Evolutionary conservation across 2,797 vertebrate genomes (phyloP).

Genomic region (Malurus leucopterus): DNA sequence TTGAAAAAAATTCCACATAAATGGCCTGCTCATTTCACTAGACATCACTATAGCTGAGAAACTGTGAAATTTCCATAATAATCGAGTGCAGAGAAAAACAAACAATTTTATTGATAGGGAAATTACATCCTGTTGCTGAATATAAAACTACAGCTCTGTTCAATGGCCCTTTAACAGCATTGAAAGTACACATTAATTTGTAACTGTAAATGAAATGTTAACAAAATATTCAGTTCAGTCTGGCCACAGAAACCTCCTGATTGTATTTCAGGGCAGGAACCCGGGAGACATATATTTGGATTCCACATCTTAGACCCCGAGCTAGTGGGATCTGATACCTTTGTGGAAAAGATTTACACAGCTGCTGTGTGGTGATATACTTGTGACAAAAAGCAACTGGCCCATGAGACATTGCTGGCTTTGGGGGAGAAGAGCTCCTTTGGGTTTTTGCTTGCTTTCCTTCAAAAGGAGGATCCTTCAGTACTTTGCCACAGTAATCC

Average conservation of each 20-base stretch:
- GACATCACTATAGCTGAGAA: slow-evolving; percentile 52
- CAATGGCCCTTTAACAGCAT: slow-evolving; percentile 25
- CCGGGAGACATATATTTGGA: not conserved
- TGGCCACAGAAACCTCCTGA: slow-evolving; percentile 5
- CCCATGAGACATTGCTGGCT: not conserved
- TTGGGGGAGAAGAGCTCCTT: not conserved
- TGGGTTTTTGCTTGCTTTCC: not conserved
- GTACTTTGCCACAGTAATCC: not conserved
- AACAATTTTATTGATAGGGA: slow-evolving; percentile 71
- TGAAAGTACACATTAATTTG: slow-evolving; percentile 44
- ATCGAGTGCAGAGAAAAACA: slow-evolving; percentile 60
- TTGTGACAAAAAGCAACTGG: not conserved
- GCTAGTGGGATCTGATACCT: not conserved
- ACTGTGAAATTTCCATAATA: slow-evolving; percentile 71
- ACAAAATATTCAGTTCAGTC: slow-evolving; percentile 52
- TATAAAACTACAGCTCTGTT: slow-evolving; percentile 54
- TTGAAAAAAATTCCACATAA: slow-evolving; percentile 34
- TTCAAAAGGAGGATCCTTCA: not conserved
- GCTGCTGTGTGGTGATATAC: not conserved
- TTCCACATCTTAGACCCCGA: not conserved
- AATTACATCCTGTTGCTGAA: slow-evolving; percentile 65
- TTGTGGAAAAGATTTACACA: not conserved
- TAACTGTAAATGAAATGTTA: slow-evolving; percentile 60
- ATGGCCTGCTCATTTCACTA: slow-evolving; percentile 54
- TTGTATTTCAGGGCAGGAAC: not conserved